Base-by-base conservation (phyloP, 2,113 vertebrate genomes). In the Eulacestoma nigropectus region DNA sequence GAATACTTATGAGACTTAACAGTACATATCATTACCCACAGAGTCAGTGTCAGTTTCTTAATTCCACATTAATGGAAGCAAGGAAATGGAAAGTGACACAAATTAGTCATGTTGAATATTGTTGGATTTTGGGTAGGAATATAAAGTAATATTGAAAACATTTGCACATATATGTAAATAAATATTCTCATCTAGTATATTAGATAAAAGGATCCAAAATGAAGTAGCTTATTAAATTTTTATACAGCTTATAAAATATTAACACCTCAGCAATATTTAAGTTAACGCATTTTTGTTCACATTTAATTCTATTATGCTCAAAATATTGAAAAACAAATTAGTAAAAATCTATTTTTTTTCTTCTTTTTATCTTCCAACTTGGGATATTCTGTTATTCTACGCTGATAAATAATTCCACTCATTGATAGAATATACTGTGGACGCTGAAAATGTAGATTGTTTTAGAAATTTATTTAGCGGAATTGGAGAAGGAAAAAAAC, bases 61-160 rank as follows among this genome's bases (percentile, higher is more conserved):
- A 94, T 70, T 87, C 35, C 12, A 8, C 23, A 55, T 56, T 93
- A 89, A 91, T 15, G 9, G 60, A 55, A 87, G 21, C 29, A 93
- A 81, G 35, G 27, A 91, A 95, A 94, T 44, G 30, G 52, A 42
- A 97, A 87, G 77, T 59, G 60, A 91, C 56, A 91, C 30, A 63
- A 84, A 93, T 75, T 75, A 87, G 47, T 75, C 39, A 64, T 47
- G 60, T 30, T 87, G 56, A 70, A 93, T 81, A 94, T n/a, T 89
- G 69, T 59, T 44, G 19, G 33, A 29, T 59, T 81, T 84, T 21
- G 35, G 18, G 21, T 72, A 81, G 9, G 39, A 63, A 52, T 56
- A 33, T n/a, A 30, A 74, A 81, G 11, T 16, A 82, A 39, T 50
- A 81, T 17, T 46, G 11, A 62, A 77, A 76, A 73, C 3, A 70